A percentile compares a stretch with the other conserved stretches of the same genome.
phyloP scores from a whole-genome alignment of 2,888 invertebrate genomes.

The Heliconius ethilla region DNA sequence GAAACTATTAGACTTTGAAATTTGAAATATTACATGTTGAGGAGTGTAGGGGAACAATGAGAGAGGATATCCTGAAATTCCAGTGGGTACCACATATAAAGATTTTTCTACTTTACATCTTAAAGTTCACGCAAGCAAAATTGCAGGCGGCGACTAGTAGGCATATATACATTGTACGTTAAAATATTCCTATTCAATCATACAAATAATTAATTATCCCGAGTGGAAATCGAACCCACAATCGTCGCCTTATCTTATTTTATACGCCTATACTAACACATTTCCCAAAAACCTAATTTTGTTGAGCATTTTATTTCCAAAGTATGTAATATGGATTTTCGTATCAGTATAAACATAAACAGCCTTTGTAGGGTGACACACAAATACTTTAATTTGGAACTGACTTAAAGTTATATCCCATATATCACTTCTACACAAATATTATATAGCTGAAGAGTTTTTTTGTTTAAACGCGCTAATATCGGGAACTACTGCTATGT shows the following conservation, averaged over 20 bases:
- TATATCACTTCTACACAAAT: background rate
- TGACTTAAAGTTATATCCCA: background rate
- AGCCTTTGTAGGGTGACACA: background rate
- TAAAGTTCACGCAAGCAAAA: background rate
- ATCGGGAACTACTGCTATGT: background rate
- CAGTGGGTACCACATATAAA: too few species aligned
- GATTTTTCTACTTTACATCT: too few species aligned
- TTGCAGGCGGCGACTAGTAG: background rate
- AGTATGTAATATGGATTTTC: background rate
- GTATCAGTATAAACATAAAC: background rate
- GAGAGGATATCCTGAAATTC: too few species aligned
- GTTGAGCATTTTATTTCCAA: background rate
- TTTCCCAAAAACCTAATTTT: background rate
- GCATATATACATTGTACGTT: too few species aligned
- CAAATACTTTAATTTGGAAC: constrained; percentile 7
- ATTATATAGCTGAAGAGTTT: background rate
- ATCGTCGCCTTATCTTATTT: background rate
- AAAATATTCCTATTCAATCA: too few species aligned
- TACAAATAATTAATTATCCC: background rate
- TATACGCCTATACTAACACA: background rate
- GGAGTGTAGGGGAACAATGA: too few species aligned
- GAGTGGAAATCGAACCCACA: background rate
- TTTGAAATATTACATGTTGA: too few species aligned
- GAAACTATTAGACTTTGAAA: too few species aligned
- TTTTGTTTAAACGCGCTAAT: background rate